Conservation (phyloP, 2,113 vertebrate genomes). For the Anas platyrhynchos region DNA sequence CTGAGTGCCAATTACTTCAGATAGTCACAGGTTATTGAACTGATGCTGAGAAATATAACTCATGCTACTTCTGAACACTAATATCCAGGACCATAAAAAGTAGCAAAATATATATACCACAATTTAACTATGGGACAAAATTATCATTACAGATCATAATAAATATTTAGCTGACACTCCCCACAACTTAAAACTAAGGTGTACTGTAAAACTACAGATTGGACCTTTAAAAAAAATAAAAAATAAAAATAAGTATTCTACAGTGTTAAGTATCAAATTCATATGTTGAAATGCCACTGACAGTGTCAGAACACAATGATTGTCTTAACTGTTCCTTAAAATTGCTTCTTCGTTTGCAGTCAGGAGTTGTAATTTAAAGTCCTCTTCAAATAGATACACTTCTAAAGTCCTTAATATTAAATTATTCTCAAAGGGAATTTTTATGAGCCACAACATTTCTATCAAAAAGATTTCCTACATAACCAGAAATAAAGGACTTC, state of each 20-base stretch:
- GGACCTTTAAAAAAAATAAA: neutral
- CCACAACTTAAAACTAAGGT: neutral
- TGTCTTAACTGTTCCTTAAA: neutral
- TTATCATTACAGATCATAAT: neutral
- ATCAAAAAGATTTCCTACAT: neutral
- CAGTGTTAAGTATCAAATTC: neutral
- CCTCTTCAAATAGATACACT: neutral
- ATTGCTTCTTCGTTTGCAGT: neutral
- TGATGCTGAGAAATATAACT: slow-evolving; percentile 2
- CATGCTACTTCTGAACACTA: neutral
- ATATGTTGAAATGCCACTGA: neutral
- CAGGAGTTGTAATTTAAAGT: neutral
- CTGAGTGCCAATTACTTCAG: slow-evolving; percentile 24
- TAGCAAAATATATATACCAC: neutral
- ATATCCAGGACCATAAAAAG: neutral
- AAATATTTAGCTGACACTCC: neutral
- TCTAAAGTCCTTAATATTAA: neutral
- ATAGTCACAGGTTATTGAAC: slow-evolving; percentile 39
- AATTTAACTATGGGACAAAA: neutral
- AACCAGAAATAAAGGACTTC: neutral
- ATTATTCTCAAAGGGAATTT: neutral
- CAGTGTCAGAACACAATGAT: neutral
- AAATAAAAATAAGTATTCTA: neutral
- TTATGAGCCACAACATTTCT: neutral
- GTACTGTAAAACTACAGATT: neutral